Evolutionary conservation across 2,797 vertebrate species (phyloP).

Genomic region (Sarcoramphus papa): DNA sequence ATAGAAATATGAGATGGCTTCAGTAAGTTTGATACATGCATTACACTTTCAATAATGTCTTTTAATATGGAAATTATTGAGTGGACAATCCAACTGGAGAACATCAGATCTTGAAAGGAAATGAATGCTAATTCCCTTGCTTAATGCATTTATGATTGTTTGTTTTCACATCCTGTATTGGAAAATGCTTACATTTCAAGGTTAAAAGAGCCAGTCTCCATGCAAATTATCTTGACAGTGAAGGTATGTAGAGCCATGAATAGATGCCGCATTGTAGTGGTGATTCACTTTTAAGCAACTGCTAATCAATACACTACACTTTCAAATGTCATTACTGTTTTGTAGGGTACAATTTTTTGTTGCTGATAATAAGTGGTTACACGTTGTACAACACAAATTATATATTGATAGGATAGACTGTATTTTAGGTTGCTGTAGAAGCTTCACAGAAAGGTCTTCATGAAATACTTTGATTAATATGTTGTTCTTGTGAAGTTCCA

Average conservation of each 20-base stretch:
- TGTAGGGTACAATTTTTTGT: not conserved
- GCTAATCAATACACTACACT: slow-evolving; percentile 68
- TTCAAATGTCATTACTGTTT: slow-evolving; percentile 47
- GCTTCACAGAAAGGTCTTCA: not conserved
- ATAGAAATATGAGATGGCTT: slow-evolving; percentile 31
- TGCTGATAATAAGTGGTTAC: not conserved
- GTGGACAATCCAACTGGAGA: slow-evolving; percentile 41
- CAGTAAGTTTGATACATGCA: slow-evolving; percentile 15
- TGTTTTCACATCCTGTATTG: slow-evolving; percentile 66
- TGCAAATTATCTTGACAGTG: slow-evolving; percentile 54
- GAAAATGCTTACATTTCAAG: slow-evolving; percentile 80
- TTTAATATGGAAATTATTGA: slow-evolving; percentile 49
- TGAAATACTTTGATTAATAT: not conserved
- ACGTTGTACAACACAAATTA: not conserved
- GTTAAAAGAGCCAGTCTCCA: slow-evolving; percentile 75
- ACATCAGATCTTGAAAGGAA: slow-evolving; percentile 44
- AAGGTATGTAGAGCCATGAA: slow-evolving; percentile 35
- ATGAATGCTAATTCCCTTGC: slow-evolving; percentile 37
- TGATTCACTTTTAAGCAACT: slow-evolving; percentile 61
- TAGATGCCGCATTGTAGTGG: slow-evolving; percentile 25
- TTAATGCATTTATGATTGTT: slow-evolving; percentile 45
- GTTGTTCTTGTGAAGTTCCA: not conserved
- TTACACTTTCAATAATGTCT: slow-evolving; percentile 31
- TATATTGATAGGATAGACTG: not conserved
- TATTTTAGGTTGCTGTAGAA: not conserved